These are phyloP conservation scores for Lingula anatina DNA, from an alignment of 2,888 invertebrate genomes.

Conservation along the genomic window DNA sequence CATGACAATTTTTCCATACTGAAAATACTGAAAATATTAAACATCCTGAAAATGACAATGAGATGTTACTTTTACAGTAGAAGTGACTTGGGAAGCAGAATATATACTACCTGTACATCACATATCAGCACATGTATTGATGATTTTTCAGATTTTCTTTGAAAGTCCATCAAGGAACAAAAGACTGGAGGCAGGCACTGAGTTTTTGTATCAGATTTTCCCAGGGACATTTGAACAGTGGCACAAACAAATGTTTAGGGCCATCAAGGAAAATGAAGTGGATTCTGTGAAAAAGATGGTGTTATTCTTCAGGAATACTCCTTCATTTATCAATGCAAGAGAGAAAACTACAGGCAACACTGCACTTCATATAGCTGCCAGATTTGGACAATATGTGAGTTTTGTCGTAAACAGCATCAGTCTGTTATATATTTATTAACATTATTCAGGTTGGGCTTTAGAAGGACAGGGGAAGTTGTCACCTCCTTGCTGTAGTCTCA, in stretches of 20 bases:
- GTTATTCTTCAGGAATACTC: slow-evolving; percentile 38
- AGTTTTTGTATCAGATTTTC: slow-evolving; percentile 49
- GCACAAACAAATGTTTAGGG: slow-evolving; percentile 39
- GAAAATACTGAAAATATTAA: no score
- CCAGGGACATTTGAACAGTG: slow-evolving; percentile 42
- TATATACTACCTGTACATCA: no score
- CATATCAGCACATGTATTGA: no score
- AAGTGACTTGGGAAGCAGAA: no score
- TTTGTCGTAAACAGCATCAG: no score
- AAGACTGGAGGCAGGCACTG: slow-evolving; percentile 31
- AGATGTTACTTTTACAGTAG: no score
- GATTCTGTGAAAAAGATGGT: slow-evolving; percentile 45
- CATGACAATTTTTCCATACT: no score
- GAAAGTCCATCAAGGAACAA: slow-evolving; percentile 45
- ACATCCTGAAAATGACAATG: no score
- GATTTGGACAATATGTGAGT: slow-evolving; percentile 45
- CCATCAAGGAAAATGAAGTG: slow-evolving; percentile 40
- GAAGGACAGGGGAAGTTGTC: no score
- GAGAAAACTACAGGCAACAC: slow-evolving; percentile 44
- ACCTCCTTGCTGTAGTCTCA: no score
- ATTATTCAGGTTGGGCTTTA: no score
- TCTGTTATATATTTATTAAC: no score
- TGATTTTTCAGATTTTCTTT: slow-evolving; percentile 41
- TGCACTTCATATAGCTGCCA: slow-evolving; percentile 42
- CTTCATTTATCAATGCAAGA: slow-evolving; percentile 42